Evolutionary conservation across 2,888 invertebrate genomes (phyloP).

Genomic region (Mesoligia furuncula): DNA sequence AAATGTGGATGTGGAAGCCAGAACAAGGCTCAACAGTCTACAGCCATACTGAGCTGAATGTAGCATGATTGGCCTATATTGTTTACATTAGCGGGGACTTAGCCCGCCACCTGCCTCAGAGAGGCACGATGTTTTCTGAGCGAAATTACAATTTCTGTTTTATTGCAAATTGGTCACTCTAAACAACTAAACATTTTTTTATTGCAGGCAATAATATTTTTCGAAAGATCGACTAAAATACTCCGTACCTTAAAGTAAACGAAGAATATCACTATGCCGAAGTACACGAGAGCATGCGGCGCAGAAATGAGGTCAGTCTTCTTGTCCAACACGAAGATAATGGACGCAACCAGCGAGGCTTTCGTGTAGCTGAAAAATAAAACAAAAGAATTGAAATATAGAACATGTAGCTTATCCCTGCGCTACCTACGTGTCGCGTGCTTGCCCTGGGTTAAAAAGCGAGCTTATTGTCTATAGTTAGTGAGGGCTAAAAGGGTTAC

Average conservation of each 20-base stretch:
- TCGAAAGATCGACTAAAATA: not conserved
- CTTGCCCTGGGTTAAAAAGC: slow-evolving; percentile 24
- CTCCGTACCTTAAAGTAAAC: slow-evolving; percentile 96
- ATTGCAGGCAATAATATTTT: not conserved
- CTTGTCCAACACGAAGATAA: slow-evolving; percentile 99
- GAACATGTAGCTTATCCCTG: not conserved
- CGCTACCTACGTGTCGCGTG: slow-evolving; percentile 18
- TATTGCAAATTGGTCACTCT: not conserved
- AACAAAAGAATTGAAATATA: slow-evolving; percentile 14
- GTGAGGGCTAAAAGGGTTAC: slow-evolving; percentile 24
- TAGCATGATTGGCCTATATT: not conserved
- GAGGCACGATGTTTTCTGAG: too few species aligned
- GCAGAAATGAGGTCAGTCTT: slow-evolving; percentile 99
- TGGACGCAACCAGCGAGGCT: slow-evolving; percentile 98
- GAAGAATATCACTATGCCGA: slow-evolving; percentile 99
- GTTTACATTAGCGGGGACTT: not conserved
- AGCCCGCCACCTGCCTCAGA: not conserved
- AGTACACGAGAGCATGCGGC: slow-evolving; percentile 99
- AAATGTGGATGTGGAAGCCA: not conserved
- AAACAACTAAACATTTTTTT: not conserved
- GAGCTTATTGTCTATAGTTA: slow-evolving; percentile 26
- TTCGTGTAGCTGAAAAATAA: slow-evolving; percentile 96
- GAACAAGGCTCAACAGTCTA: not conserved
- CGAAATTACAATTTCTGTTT: not conserved
- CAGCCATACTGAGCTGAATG: not conserved